phyloP scores from a whole-genome alignment of 1,140 invertebrate genomes.

The Andricus grossulariae region DNA sequence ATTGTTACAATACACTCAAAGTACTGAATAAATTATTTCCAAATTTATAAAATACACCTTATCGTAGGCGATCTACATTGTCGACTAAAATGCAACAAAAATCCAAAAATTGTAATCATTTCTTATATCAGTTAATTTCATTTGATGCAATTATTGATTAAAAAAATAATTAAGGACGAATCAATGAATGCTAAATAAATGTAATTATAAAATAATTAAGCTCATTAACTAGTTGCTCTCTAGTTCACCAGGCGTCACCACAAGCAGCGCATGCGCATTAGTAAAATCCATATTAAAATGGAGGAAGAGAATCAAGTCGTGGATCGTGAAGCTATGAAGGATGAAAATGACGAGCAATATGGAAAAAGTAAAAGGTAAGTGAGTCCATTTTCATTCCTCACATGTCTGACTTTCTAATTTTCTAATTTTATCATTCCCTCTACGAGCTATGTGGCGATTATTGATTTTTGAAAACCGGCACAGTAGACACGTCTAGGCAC shows the following conservation, averaged over 20 bases:
- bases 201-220: background rate
- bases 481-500: background rate
- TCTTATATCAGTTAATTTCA: no score
- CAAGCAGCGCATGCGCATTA: slow-evolving; percentile 54
- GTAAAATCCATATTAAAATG: slow-evolving; percentile 74
- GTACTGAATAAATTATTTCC: no score
- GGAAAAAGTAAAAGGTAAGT: slow-evolving; percentile 67
- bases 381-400: background rate
- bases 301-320: slow-evolving; percentile 69
- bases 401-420: background rate
- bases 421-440: background rate
- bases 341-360: slow-evolving; percentile 70
- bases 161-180: no score
- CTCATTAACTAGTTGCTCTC: background rate
- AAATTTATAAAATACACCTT: no score
- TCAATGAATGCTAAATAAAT: background rate
- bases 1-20: no score
- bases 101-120: no score
- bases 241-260: background rate
- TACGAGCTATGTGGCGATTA: background rate
- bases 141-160: no score
- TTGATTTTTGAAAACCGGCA: slow-evolving; percentile 8
- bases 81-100: no score
- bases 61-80: no score
- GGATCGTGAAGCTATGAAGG: slow-evolving; percentile 68